Evolutionary conservation across 2,113 vertebrate species (phyloP).

Genomic region (Pseudolaguvia tuberculata): DNA sequence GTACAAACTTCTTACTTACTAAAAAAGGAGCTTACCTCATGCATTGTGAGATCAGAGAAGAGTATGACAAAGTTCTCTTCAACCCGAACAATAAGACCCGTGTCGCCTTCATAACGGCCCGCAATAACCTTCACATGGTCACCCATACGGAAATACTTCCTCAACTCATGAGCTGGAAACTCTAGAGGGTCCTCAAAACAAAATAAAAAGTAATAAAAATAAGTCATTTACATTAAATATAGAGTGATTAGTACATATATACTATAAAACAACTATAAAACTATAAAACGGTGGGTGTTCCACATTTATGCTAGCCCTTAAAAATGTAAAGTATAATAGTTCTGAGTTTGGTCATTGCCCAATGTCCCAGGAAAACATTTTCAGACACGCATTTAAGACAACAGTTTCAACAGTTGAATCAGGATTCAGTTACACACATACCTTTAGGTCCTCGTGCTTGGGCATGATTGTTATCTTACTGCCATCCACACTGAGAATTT

Average conservation of each 20-base stretch:
- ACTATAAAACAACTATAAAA: background rate
- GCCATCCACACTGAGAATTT: slow-evolving; percentile 91
- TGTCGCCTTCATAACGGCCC: slow-evolving; percentile 89
- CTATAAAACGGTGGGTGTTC: too few species aligned
- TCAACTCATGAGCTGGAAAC: slow-evolving; percentile 89
- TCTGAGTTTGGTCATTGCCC: too few species aligned
- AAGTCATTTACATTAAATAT: background rate
- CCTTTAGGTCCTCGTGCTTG: slow-evolving; percentile 94
- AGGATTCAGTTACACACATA: slow-evolving; percentile 41
- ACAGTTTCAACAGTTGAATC: too few species aligned
- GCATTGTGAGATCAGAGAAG: slow-evolving; percentile 94
- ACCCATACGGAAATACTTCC: slow-evolving; percentile 94
- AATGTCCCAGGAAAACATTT: too few species aligned
- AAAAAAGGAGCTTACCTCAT: slow-evolving; percentile 74
- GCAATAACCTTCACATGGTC: slow-evolving; percentile 97
- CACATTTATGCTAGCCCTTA: background rate
- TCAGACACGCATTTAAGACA: too few species aligned
- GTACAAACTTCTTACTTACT: too few species aligned
- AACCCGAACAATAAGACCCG: slow-evolving; percentile 88
- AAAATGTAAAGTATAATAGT: background rate
- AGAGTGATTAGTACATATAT: background rate
- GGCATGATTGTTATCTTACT: slow-evolving; percentile 98
- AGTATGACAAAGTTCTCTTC: slow-evolving; percentile 97
- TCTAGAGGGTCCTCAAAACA: slow-evolving; percentile 83
- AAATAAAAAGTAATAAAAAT: background rate